phyloP scores from a whole-genome alignment of 2,113 vertebrate genomes.

The Rafetus swinhoei region DNA sequence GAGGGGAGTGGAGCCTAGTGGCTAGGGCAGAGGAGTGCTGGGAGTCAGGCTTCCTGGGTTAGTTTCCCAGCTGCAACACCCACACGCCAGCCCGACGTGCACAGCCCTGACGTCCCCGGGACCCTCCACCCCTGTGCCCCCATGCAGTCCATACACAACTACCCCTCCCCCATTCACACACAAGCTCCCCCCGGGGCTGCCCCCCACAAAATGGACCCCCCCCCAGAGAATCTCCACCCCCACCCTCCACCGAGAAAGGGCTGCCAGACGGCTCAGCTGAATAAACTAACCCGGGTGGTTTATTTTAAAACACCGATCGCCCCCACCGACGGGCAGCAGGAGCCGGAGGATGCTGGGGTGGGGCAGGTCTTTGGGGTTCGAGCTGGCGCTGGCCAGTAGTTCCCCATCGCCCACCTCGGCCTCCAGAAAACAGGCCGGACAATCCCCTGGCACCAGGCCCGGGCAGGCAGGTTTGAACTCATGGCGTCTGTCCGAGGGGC shows the following conservation, averaged over 20 bases:
- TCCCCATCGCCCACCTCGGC: too few species aligned
- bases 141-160: neutral
- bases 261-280: neutral
- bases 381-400: neutral
- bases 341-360: too few species aligned
- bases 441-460: neutral
- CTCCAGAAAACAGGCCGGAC: too few species aligned
- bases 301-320: neutral
- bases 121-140: too few species aligned
- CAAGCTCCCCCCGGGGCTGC: too few species aligned
- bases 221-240: too few species aligned
- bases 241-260: too few species aligned
- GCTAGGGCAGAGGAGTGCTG: neutral
- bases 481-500: neutral
- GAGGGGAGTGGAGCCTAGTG: neutral
- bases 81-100: neutral
- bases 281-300: neutral
- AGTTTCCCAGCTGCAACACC: neutral
- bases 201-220: too few species aligned
- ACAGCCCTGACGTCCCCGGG: neutral
- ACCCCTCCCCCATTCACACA: neutral
- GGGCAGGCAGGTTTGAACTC: neutral
- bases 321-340: too few species aligned
- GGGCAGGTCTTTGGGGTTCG: too few species aligned
- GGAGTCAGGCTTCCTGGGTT: neutral